phyloP scores from a whole-genome alignment of 2,113 vertebrate species.

The Dicrurus megarhynchus region DNA sequence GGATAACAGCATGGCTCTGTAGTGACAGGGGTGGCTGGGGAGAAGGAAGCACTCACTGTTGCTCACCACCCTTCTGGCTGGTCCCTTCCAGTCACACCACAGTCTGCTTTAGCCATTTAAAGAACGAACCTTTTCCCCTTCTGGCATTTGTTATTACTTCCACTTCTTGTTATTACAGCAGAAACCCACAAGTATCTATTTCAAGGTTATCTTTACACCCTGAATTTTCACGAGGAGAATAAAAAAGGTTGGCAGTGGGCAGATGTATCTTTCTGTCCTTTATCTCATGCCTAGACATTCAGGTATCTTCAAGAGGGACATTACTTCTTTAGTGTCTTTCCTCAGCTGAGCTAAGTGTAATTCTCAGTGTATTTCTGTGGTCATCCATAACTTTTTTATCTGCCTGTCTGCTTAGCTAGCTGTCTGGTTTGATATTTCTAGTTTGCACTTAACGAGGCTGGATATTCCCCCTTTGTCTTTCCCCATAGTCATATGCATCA shows the following conservation, averaged over 20 bases:
- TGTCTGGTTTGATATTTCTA: slow-evolving; percentile 40
- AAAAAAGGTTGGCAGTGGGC: not conserved
- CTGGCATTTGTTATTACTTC: not conserved
- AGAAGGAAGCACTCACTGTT: not conserved
- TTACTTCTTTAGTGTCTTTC: not conserved
- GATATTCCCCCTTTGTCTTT: slow-evolving; percentile 26
- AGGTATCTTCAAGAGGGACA: not conserved
- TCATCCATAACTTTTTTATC: not conserved
- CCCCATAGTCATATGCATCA: slow-evolving; percentile 2
- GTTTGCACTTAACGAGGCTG: not conserved
- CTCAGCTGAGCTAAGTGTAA: not conserved
- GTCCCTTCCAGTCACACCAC: not conserved
- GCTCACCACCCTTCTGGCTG: not conserved
- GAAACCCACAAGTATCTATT: not conserved
- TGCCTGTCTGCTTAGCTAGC: not conserved
- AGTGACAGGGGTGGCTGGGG: not conserved
- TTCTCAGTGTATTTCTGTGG: not conserved
- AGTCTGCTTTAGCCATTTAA: not conserved
- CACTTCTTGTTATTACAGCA: not conserved
- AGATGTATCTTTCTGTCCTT: not conserved
- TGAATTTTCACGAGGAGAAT: not conserved
- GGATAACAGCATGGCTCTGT: not conserved
- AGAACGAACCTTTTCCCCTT: not conserved
- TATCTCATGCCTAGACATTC: not conserved
- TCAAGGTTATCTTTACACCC: not conserved